These are phyloP conservation scores for Malthinus seriepunctatus DNA, from an alignment of 2,888 invertebrate genomes.

Conservation along the genomic window DNA sequence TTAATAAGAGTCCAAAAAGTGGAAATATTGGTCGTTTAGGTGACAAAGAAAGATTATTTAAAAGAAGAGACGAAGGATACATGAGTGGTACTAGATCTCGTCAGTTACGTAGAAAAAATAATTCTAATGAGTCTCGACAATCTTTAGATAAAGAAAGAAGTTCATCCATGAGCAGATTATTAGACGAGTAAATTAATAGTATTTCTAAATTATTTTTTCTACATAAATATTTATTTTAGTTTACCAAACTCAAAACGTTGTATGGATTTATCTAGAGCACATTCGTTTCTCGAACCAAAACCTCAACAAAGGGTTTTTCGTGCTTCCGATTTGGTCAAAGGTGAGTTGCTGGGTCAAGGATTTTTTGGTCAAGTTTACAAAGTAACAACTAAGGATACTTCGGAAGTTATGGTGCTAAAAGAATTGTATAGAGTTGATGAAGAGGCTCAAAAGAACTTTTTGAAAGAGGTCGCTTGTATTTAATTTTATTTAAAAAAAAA, in stretches of 20 bases:
- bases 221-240: constrained; percentile 43
- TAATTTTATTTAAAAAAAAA: not conserved
- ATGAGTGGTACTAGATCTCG: constrained; percentile 65
- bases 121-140: constrained; percentile 48
- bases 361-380: constrained; percentile 94
- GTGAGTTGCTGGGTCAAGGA: constrained; percentile 88
- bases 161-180: constrained; percentile 81
- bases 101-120: constrained; percentile 61
- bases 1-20: constrained; percentile 26
- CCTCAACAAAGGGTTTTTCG: constrained; percentile 79
- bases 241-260: constrained; percentile 51
- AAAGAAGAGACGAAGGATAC: constrained; percentile 64
- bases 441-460: constrained; percentile 90
- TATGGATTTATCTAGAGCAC: constrained; percentile 77
- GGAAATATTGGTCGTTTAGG: constrained; percentile 47
- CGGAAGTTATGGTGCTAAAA: constrained; percentile 94
- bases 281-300: constrained; percentile 78
- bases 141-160: constrained; percentile 75
- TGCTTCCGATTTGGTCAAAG: constrained; percentile 86
- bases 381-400: constrained; percentile 87
- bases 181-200: constrained; percentile 71
- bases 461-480: constrained; percentile 73
- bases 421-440: constrained; percentile 90
- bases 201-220: not conserved
- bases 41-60: constrained; percentile 58